These are phyloP conservation scores for Mythimna impura DNA, from an alignment of 2,888 invertebrate genomes.

Conservation along the genomic window DNA sequence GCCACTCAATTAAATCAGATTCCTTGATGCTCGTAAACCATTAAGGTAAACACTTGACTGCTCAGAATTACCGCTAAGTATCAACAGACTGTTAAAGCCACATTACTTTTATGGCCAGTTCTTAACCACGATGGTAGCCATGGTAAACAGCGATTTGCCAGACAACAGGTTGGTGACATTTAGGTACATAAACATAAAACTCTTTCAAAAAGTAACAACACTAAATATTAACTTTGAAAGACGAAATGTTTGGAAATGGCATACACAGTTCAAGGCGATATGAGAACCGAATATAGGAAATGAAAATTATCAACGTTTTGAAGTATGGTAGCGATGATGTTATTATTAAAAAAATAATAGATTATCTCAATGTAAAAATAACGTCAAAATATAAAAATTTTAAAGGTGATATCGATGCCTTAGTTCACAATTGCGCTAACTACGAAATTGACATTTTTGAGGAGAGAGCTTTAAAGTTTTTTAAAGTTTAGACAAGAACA, in stretches of 20 bases:
- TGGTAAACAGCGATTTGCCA: slow-evolving; percentile 31
- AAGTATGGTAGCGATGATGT: background rate
- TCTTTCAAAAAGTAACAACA: background rate
- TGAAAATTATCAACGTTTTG: background rate
- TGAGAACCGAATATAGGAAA: background rate
- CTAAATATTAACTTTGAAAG: background rate
- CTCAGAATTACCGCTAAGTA: slow-evolving; percentile 54
- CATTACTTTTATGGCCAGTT: slow-evolving; percentile 51
- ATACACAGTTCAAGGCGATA: background rate
- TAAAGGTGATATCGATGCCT: too few relatives aligned
- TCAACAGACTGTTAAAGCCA: slow-evolving; percentile 53
- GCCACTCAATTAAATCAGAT: slow-evolving; percentile 45
- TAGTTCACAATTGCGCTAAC: too few relatives aligned
- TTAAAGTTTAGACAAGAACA: too few relatives aligned
- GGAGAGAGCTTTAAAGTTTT: too few relatives aligned
- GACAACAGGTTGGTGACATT: slow-evolving; percentile 31
- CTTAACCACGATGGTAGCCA: slow-evolving; percentile 36
- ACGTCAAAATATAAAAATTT: too few relatives aligned
- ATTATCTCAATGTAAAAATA: too few relatives aligned
- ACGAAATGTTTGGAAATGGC: background rate
- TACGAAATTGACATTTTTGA: too few relatives aligned
- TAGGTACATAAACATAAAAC: background rate
- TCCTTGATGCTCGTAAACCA: slow-evolving; percentile 59
- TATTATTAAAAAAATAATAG: too few relatives aligned
- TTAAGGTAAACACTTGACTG: slow-evolving; percentile 55